These are phyloP conservation scores for Cephalopterus ornatus DNA, from an alignment of 2,113 vertebrate species.

Conservation along the genomic window DNA sequence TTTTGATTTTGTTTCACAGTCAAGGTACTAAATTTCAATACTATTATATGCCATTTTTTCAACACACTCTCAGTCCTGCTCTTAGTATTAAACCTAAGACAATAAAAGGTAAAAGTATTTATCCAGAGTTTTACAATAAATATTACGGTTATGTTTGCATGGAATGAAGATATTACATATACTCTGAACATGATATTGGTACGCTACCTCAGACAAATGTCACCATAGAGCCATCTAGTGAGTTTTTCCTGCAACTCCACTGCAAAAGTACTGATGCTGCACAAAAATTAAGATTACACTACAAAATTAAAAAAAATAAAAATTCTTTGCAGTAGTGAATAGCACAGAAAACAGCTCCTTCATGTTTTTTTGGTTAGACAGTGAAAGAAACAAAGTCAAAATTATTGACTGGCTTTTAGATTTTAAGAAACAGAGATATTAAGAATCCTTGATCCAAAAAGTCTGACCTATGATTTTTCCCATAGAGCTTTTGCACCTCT, in stretches of 20 bases:
- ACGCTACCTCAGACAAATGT: not conserved
- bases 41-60: not conserved
- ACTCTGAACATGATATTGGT: not conserved
- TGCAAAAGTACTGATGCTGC: not conserved
- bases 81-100: not conserved
- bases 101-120: not conserved
- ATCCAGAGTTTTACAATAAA: not conserved
- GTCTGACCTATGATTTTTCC: not conserved
- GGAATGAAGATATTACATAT: not conserved
- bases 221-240: slow-evolving; percentile 71
- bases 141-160: slow-evolving; percentile 37
- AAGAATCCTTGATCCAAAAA: not conserved
- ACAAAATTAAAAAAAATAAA: not conserved
- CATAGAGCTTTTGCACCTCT: not conserved
- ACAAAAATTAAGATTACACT: not conserved
- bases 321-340: not conserved
- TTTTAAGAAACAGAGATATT: not conserved
- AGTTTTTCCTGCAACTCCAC: slow-evolving; percentile 64
- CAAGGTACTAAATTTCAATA: not conserved
- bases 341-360: not conserved
- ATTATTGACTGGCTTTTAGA: not conserved
- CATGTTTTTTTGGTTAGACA: not conserved
- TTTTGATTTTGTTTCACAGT: not conserved
- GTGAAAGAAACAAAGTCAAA: not conserved
- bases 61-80: not conserved